A percentile compares a stretch with the other conserved stretches of the same genome.
These are phyloP conservation scores for Phocoena sinus DNA, from an alignment of 2,113 vertebrate genomes.

Conservation along the genomic window DNA sequence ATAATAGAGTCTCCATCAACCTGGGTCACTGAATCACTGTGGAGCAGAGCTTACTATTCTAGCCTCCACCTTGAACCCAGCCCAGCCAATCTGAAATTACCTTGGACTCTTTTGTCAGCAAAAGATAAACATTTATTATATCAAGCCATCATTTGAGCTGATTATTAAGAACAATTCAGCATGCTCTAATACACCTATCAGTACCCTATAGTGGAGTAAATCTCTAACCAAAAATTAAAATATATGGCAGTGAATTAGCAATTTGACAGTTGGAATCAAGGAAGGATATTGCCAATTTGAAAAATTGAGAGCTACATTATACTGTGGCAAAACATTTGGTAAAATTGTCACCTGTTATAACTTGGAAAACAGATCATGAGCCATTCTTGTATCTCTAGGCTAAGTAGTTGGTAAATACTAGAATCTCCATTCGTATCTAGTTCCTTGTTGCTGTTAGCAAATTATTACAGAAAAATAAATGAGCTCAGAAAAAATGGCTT, in stretches of 20 bases:
- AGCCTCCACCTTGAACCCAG: neutral
- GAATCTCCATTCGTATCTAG: neutral
- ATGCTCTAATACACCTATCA: neutral
- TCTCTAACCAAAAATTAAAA: neutral
- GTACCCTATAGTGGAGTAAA: neutral
- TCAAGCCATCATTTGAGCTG: neutral
- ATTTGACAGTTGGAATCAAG: neutral
- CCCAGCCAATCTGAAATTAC: neutral
- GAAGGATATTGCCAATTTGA: neutral
- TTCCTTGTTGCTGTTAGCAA: neutral
- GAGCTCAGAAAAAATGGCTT: neutral
- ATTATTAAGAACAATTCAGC: neutral
- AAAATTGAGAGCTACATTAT: neutral
- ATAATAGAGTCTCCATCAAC: neutral
- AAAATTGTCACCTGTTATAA: neutral
- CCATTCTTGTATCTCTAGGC: neutral
- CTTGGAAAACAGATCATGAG: neutral
- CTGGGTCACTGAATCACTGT: neutral
- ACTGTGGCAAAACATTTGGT: neutral
- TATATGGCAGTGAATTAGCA: neutral
- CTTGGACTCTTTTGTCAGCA: neutral
- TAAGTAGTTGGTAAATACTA: neutral
- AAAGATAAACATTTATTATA: neutral
- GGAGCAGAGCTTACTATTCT: neutral
- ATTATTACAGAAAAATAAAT: conserved; percentile 9